Base-by-base conservation (phyloP, 2,888 invertebrate species). In the Eurytoma californica region DNA sequence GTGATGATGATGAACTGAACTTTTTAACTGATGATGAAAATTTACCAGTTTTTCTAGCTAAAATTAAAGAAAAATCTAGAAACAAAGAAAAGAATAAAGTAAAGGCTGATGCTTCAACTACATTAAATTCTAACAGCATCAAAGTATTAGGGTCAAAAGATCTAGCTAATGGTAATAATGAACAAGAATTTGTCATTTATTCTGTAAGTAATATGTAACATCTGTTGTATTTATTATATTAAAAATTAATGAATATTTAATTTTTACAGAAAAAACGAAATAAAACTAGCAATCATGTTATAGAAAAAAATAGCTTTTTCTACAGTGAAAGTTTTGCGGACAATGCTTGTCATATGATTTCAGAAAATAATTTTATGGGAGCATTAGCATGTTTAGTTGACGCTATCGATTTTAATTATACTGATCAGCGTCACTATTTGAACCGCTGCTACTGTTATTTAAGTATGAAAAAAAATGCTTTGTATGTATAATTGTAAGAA, bases 401-500 rank as follows among this genome's bases (percentile, higher is more conserved):
- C 65, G 81, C 82, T 12, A 78, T 83, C 12, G 12, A 39, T 14
- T 74, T 76, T 0, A 76, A 81, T 55, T 58, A 70, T n/a, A 28
- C n/a, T 58, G 80, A 83, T 72, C 72, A 81, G 20, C 77, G 83
- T 16, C 83, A 82, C 70, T 82, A 79, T 53, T 73, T 84, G 3
- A 83, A 84, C 76, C 80, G 83, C 7, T 73, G 69, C 51, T 82
- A 67, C 47, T 81, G 72, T 65, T 79, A 75, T 72, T 79, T 83
- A 72, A 73, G 80, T 81, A 57, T 77, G n/a, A 72, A 76, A 47
- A 72, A 55, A 69, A 24, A 58, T 47, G 58, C 67, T 12, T 57
- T 49, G 82, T 82, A 73, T 55, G 80, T 77, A 47, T 16, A 39
- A 7, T 57, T 39, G 81, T 82, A 73, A 53, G 78, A 76, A 47